Base-by-base conservation (phyloP, 2,888 invertebrate species). In the Aleiodes leptofemur region DNA sequence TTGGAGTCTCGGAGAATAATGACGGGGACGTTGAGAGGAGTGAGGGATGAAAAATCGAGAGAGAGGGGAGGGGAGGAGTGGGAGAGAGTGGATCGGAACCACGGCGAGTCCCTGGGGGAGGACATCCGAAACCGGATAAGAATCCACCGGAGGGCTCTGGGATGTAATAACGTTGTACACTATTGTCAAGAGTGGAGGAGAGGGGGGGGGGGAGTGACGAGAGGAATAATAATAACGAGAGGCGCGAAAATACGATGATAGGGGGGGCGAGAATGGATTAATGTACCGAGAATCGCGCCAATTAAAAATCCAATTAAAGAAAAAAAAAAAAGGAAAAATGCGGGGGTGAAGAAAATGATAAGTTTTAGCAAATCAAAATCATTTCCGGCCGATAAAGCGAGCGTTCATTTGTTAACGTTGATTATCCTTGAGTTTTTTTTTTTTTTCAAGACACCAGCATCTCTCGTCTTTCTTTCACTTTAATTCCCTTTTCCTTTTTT, bases 251-350 rank as follows among this genome's bases (percentile, higher is more conserved):
- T 34, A 79, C 80, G 80, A 79, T 71, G 50, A 69, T 68, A 34
- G 64, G 31, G 64, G 31, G 16, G 71, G 13, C 73, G 69, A 48
- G 23, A 79, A 76, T 77, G 82, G 83, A 86, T 87, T 86, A 86
- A 87, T 86, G 86, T 85, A 86, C 84, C 83, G 83, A 81, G 82
- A 86, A 86, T 86, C 84, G 84, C 83, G 81, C 83, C 87, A 88
- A 88, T 88, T 88, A 88, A 88, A 88, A 88, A 87, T 86, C 86
- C 88, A 87, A 88, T 88, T 88, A 87, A 88, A 86, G 86, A 82
- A 85, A 83, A 84, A 23, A 23, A 23, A 23, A 23, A 23, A 23
- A 2, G 2, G 23, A 23, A 23, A 23, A 23, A 81, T 79, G 81
- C 81, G 78, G 76, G 82, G 79, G 83, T 82, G 84, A 82, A 83